phyloP scores from a whole-genome alignment of 2,888 invertebrate genomes.

The Timema cristinae region DNA sequence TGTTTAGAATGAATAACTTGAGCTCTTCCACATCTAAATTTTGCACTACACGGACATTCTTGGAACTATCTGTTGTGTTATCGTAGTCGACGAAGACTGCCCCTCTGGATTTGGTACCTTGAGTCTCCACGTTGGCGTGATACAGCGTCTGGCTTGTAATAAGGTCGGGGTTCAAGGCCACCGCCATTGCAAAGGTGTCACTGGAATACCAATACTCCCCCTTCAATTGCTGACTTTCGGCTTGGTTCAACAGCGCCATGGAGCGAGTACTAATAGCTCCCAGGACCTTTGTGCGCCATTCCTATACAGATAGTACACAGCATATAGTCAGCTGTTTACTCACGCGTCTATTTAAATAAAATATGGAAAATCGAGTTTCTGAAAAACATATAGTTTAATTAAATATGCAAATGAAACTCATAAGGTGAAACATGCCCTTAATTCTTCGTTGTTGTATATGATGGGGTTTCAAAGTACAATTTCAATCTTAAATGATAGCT shows the following conservation, averaged over 20 bases:
- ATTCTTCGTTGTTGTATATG: too few relatives aligned
- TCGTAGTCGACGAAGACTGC: conserved; percentile 31
- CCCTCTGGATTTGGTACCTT: conserved; percentile 28
- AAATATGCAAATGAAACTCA: too few relatives aligned
- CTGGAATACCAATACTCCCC: conserved; percentile 34
- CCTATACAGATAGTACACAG: conserved; percentile 22
- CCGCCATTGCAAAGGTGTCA: conserved; percentile 37
- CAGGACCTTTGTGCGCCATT: conserved; percentile 29
- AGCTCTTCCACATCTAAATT: not conserved
- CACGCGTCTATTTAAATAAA: too few relatives aligned
- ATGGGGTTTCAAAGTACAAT: too few relatives aligned
- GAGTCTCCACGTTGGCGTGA: conserved; percentile 26
- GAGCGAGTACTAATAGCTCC: conserved; percentile 23
- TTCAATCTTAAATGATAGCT: too few relatives aligned
- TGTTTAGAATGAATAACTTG: not conserved
- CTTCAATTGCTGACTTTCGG: conserved; percentile 21
- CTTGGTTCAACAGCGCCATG: conserved; percentile 27
- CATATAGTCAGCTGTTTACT: too few relatives aligned
- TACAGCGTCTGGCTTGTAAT: conserved; percentile 30
- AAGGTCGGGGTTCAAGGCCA: conserved; percentile 36
- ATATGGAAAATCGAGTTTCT: too few relatives aligned
- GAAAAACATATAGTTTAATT: too few relatives aligned
- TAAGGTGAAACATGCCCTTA: too few relatives aligned
- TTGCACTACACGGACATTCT: not conserved
- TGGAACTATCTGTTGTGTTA: not conserved